Percentiles rank a stretch among this genome's conserved stretches.
Conservation (phyloP, 2,888 invertebrate species). For the Dryocosmus kuriphilus region DNA sequence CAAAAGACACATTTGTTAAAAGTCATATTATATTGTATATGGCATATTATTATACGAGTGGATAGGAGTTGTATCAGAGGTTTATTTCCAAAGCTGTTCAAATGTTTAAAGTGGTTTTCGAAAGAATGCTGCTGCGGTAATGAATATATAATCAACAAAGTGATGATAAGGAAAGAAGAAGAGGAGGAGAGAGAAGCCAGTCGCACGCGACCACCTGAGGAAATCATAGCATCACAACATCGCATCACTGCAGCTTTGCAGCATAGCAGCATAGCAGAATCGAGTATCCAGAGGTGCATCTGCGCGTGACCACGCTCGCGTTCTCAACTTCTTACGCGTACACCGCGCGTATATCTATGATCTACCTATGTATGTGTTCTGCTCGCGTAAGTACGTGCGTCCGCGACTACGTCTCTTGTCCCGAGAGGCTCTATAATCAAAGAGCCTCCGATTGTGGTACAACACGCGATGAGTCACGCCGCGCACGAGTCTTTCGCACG, state of each 20-base stretch:
- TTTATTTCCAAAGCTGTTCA: slow-evolving; percentile 8
- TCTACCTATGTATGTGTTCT: slow-evolving; percentile 15
- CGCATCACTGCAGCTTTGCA: background rate
- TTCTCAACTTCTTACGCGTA: slow-evolving; percentile 19
- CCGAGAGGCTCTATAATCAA: background rate
- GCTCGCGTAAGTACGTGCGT: background rate
- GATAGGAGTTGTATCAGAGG: background rate
- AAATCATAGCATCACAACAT: slow-evolving; percentile 18
- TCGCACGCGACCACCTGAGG: slow-evolving; percentile 30
- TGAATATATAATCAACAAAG: slow-evolving; percentile 20
- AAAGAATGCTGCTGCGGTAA: slow-evolving; percentile 7
- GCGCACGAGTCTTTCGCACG: slow-evolving; percentile 67
- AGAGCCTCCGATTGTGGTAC: slow-evolving; percentile 26
- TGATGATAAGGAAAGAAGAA: slow-evolving; percentile 19
- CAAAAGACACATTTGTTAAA: slow-evolving; percentile 17
- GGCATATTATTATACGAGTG: background rate
- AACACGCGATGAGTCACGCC: slow-evolving; percentile 57
- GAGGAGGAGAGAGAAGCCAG: background rate
- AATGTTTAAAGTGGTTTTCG: background rate
- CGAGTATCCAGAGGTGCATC: slow-evolving; percentile 25
- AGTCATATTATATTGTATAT: no score
- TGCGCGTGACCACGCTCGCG: slow-evolving; percentile 26
- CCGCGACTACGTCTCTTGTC: slow-evolving; percentile 4
- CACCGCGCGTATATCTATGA: slow-evolving; percentile 14
- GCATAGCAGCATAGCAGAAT: background rate